These are phyloP conservation scores for Sinosuthora webbiana DNA, from an alignment of 2,113 vertebrate genomes.

Conservation along the genomic window DNA sequence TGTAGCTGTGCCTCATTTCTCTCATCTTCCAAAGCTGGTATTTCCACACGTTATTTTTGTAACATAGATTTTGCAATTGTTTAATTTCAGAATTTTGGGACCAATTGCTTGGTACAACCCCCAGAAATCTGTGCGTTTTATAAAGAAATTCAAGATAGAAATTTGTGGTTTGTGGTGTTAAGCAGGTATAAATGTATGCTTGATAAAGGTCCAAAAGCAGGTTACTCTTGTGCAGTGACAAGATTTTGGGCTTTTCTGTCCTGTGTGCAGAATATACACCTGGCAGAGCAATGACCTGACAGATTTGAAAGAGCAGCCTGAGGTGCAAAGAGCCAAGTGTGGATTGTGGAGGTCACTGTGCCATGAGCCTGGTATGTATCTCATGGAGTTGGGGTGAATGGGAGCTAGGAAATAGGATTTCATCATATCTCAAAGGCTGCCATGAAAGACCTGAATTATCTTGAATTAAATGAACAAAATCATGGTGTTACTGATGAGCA, in stretches of 20 bases:
- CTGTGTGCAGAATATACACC: not conserved
- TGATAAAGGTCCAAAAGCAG: not conserved
- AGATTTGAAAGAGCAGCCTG: not conserved
- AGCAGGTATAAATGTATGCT: not conserved
- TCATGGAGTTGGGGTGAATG: not conserved
- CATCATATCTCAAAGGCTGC: not conserved
- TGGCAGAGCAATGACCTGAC: not conserved
- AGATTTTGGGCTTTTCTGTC: not conserved
- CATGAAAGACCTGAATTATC: not conserved
- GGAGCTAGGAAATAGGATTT: not conserved
- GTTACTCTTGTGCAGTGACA: not conserved
- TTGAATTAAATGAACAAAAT: not conserved
- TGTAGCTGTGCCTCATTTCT: not conserved
- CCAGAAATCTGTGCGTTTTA: not conserved
- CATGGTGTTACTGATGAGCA: not conserved
- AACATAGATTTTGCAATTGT: not conserved
- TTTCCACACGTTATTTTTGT: not conserved
- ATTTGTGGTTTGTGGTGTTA: not conserved
- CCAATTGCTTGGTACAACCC: not conserved
- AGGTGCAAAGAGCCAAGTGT: not conserved
- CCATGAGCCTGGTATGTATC: not conserved
- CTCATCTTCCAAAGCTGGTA: not conserved
- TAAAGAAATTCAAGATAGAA: not conserved
- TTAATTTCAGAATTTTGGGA: not conserved
- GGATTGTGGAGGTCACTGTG: not conserved